A percentile compares a stretch with the other conserved stretches of the same genome.
phyloP scores from a whole-genome alignment of 2,888 invertebrate species.

The Troides oblongomaculatus region DNA sequence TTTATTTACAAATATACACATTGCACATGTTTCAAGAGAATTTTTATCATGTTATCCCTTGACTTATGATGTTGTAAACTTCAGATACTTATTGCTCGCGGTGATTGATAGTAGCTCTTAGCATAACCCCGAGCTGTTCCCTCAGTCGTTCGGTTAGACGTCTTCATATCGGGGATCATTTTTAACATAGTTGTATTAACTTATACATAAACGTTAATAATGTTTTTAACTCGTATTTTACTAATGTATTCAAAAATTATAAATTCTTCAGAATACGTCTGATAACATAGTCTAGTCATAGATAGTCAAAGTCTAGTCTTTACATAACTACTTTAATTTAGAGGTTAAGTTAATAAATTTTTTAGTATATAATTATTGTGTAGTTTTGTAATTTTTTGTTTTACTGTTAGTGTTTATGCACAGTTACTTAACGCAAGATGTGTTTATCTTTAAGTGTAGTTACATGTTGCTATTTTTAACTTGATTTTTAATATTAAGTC shows the following conservation, averaged over 20 bases:
- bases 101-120: not conserved
- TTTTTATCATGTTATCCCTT: not conserved
- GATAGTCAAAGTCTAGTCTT: too few species aligned
- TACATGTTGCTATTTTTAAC: too few species aligned
- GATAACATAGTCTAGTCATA: too few species aligned
- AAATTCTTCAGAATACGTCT: not conserved
- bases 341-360: too few species aligned
- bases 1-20: not conserved
- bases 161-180: not conserved
- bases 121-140: not conserved
- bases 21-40: not conserved
- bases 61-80: not conserved
- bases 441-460: too few species aligned
- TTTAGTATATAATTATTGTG: too few species aligned
- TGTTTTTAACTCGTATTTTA: not conserved
- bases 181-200: not conserved
- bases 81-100: not conserved
- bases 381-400: too few species aligned
- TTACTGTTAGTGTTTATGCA: too few species aligned
- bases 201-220: not conserved
- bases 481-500: too few species aligned
- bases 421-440: too few species aligned
- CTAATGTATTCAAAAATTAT: not conserved
- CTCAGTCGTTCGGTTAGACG: not conserved
- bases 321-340: too few species aligned